Base-by-base conservation (phyloP, 2,888 invertebrate genomes). In the Polietes domitor region DNA sequence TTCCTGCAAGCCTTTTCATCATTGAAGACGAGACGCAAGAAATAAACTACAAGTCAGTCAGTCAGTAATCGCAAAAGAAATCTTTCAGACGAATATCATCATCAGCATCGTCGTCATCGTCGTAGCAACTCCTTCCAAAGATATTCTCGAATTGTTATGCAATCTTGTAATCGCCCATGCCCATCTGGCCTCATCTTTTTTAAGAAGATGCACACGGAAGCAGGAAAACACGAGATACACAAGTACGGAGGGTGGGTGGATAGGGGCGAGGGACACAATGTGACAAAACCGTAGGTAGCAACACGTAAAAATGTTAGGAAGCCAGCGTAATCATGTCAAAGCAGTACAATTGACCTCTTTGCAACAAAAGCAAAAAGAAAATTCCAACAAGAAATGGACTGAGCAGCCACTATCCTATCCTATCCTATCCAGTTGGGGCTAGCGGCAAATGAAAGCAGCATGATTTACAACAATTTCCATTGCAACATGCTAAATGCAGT, bases 401-500 rank as follows among this genome's bases (percentile, higher is more conserved):
- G 9, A 47, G 47, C 21, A 53, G 21, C 6, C 19, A 53, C 47
- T 15, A 47, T 17, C 58, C 68, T n/a, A n/a, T n/a, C n/a, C n/a
- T n/a, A n/a, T n/a, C n/a, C n/a, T n/a, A 77, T 41, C 68, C 72
- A 65, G 74, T 58, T 71, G 21, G 73, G 74, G 70, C 83, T 75
- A 77, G 83, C 83, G 83, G 83, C 83, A 80, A 83, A 75, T 77
- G 73, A 74, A 61, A 83, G 80, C 80, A 83, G 77, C 80, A 83
- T 80, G 83, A 80, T 75, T 80, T 80, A 75, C 53, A 74, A 77
- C 41, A 74, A 70, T 78, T 77, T 50, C 10, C 21, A 12, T 26
- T 24, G 24, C 47, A n/a, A 47, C 70, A 58, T 24, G 26, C 50
- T 32, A 68, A 21, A 55, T 70, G 7, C 21, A 77, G 58, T 55